These are phyloP conservation scores for Watsonalla binaria DNA, from an alignment of 2,888 invertebrate species.

Conservation along the genomic window DNA sequence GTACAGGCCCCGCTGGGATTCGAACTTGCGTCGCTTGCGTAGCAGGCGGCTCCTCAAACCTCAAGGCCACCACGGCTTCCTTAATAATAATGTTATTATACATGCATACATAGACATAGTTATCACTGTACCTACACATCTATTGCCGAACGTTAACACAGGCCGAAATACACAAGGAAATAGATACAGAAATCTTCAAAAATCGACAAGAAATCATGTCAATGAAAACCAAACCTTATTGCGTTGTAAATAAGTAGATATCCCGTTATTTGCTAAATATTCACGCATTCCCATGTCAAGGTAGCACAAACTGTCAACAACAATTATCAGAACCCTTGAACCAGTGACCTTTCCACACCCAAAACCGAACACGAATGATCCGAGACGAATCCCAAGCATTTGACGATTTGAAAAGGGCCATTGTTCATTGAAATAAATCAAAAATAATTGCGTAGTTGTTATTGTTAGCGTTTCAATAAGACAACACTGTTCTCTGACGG, in stretches of 20 bases:
- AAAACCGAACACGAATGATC: constrained; percentile 7
- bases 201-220: too few relatives aligned
- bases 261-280: constrained; percentile 1
- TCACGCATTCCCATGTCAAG: not conserved
- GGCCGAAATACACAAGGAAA: too few relatives aligned
- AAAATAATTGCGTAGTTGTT: not conserved
- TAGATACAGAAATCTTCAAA: too few relatives aligned
- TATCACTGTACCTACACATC: too few relatives aligned
- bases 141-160: too few relatives aligned
- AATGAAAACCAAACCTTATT: too few relatives aligned
- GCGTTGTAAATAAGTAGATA: not conserved
- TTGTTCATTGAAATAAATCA: constrained; percentile 4
- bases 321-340: constrained; percentile 22
- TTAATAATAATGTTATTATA: too few relatives aligned
- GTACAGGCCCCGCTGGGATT: too few relatives aligned
- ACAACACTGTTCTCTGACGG: not conserved
- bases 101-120: too few relatives aligned
- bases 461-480: not conserved
- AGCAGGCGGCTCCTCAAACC: too few relatives aligned
- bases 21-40: too few relatives aligned
- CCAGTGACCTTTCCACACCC: constrained; percentile 28
- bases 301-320: not conserved
- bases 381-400: constrained; percentile 5
- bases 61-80: too few relatives aligned
- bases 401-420: constrained; percentile 1